These are phyloP conservation scores for Tadarida brasiliensis DNA, from an alignment of 2,797 vertebrate species.

Conservation along the genomic window DNA sequence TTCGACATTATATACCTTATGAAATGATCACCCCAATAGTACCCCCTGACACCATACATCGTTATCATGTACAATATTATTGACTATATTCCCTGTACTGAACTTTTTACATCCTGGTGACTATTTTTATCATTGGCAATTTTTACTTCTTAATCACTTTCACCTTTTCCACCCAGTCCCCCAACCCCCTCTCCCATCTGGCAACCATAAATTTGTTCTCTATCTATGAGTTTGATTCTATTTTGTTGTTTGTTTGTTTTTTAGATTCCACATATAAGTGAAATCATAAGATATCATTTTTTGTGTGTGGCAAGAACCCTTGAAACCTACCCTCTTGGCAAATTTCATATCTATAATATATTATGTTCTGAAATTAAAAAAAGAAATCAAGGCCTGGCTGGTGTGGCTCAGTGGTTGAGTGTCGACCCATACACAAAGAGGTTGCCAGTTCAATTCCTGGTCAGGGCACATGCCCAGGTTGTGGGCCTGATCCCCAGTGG, in stretches of 20 bases:
- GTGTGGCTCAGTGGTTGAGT: too few relatives aligned
- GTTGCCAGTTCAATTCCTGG: too few relatives aligned
- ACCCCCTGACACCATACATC: neutral
- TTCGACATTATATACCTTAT: neutral
- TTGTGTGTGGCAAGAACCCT: neutral
- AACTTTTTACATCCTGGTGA: neutral
- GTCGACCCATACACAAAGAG: too few relatives aligned
- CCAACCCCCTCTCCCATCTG: neutral
- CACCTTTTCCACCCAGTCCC: neutral
- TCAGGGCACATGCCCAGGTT: too few relatives aligned
- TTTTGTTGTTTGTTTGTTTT: neutral
- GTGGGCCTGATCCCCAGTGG: too few relatives aligned
- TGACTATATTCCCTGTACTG: neutral
- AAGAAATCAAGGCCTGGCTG: too few relatives aligned
- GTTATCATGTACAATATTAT: neutral
- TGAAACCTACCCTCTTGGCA: neutral
- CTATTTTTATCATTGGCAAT: neutral
- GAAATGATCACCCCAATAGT: neutral
- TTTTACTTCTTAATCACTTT: neutral
- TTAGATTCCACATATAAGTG: neutral
- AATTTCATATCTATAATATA: neutral
- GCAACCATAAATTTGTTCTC: neutral
- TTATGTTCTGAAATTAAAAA: neutral
- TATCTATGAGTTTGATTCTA: neutral
- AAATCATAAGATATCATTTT: neutral